These are phyloP conservation scores for Nomada fucata DNA, from an alignment of 2,888 invertebrate species.

Conservation along the genomic window DNA sequence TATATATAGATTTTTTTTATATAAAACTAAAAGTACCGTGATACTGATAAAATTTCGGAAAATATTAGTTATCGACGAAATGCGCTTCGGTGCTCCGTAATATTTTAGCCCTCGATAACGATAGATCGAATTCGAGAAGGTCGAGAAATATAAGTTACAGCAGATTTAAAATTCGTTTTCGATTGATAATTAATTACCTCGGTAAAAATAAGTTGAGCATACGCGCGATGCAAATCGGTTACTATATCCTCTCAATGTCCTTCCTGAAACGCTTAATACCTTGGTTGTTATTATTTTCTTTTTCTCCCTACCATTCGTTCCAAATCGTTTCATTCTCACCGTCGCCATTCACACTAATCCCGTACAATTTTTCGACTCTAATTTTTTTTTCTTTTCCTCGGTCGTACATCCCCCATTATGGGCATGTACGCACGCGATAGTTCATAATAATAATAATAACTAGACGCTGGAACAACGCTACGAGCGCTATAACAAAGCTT, in stretches of 20 bases:
- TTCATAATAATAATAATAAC: too few species aligned
- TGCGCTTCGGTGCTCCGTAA: slow-evolving; percentile 31
- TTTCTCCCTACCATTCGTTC: background rate
- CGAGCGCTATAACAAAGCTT: slow-evolving; percentile 23
- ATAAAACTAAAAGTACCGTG: slow-evolving; percentile 62
- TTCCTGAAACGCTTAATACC: slow-evolving; percentile 58
- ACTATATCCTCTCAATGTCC: slow-evolving; percentile 27
- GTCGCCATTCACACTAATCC: background rate
- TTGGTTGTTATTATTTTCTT: slow-evolving; percentile 27
- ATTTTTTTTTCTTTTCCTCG: background rate
- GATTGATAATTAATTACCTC: slow-evolving; percentile 43
- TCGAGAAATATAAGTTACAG: slow-evolving; percentile 53
- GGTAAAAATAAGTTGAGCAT: slow-evolving; percentile 64
- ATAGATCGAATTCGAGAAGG: slow-evolving; percentile 52
- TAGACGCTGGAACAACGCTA: slow-evolving; percentile 23
- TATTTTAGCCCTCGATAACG: slow-evolving; percentile 38
- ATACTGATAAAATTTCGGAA: slow-evolving; percentile 69
- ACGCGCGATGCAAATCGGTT: slow-evolving; percentile 53
- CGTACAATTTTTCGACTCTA: background rate
- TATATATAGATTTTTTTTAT: slow-evolving; percentile 22
- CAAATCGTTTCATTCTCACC: background rate
- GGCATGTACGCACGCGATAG: too few species aligned
- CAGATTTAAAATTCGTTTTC: slow-evolving; percentile 66
- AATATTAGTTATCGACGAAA: slow-evolving; percentile 58
- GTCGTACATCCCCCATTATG: background rate